Evolutionary conservation across 2,797 vertebrate species (phyloP), one percentile per base, ranked within the genome.

Genomic region (Geotrypetes seraphini): DNA sequence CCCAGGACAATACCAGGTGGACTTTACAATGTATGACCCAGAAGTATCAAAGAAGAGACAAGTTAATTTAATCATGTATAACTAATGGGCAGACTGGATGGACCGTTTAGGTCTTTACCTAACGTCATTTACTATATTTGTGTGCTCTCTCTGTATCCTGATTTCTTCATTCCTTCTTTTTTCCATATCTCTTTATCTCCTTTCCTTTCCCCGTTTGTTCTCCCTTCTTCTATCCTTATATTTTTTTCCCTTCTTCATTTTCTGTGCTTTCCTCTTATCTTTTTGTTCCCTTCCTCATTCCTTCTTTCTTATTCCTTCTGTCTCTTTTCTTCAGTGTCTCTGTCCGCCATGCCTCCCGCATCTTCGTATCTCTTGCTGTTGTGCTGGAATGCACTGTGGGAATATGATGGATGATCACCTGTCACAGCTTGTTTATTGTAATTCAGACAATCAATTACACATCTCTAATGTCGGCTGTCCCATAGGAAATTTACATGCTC

Each of bases 401-500:
- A 79, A 67, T 73, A 83, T 90, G 89, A 92, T 92, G 86, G 88
- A 93, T 89, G 89, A 81, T 81, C 71, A 53, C 53, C 81, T 91
- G 89, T 86, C 89, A 88, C 75, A 68, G 84, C 75, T 77, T 88
- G 85, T 91, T 93, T 89, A 91, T 91, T 91, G 85, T 87, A 90
- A 90, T 88, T 83, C 89, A 85, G 83, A 86, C 87, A 88, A 91
- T 90, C 87, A 90, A 88, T 92, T 90, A 86, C 85, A 86, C 80
- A 79, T 57, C 84, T 75, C 75, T 81, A 79, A 76, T 58, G 62
- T 81, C 42, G 60, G 68, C 70, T 60, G 73, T 79, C 83, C 88
- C 75, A 40, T 79, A 86, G 89, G 75, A 91, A 89, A 90, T 78
- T 73, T 63, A 72, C 73, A 73, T 66, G 67, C 69, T 65, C 53